Base-by-base conservation (phyloP, 2,797 vertebrate genomes). In the Astyanax mexicanus region DNA sequence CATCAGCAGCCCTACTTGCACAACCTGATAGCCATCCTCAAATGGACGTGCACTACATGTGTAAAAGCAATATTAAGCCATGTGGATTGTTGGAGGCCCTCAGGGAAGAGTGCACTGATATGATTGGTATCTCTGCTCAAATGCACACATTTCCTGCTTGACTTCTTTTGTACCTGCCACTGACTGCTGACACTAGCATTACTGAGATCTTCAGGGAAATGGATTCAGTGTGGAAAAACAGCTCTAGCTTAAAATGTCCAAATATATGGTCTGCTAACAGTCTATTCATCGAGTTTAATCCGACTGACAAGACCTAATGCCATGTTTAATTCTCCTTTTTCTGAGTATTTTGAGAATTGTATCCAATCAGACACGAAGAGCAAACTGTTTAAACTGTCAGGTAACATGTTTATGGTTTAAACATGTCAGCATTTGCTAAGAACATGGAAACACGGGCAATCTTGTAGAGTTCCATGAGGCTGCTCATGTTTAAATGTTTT, bases 41-140 rank as follows among this genome's bases (percentile, higher is more conserved):
- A 75, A 66, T 19, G 57, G 25, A 57, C 49, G 23, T 44, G 58
- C 68, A 55, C 47, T 40, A 21, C 25, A 17, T 51, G 60, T 4
- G 2, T 35, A 70, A 47, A 64, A 58, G 78, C 60, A 74, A 64
- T 64, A 61, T 69, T 8, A 38, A 57, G 67, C 57, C 57, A 73
- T 73, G 65, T 76, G 76, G 57, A 51, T 23, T 11, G 27, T 37
- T 62, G 68, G 55, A 49, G 11, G 44, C 52, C 49, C 75, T 71
- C 51, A 45, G 45, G 65, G 47, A 42, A 47, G 6, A 64, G 23
- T 54, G 52, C 55, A 23, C 54, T 74, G 74, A 77, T 67, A 72
- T 58, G 57, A 74, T 72, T 76, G 72, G 82, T 49, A 75, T 72
- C 49, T 75, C 60, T 78, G 72, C 78, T 78, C 66, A 58, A 71